phyloP scores from a whole-genome alignment of 2,888 invertebrate species.

The Andrena bicolor region DNA sequence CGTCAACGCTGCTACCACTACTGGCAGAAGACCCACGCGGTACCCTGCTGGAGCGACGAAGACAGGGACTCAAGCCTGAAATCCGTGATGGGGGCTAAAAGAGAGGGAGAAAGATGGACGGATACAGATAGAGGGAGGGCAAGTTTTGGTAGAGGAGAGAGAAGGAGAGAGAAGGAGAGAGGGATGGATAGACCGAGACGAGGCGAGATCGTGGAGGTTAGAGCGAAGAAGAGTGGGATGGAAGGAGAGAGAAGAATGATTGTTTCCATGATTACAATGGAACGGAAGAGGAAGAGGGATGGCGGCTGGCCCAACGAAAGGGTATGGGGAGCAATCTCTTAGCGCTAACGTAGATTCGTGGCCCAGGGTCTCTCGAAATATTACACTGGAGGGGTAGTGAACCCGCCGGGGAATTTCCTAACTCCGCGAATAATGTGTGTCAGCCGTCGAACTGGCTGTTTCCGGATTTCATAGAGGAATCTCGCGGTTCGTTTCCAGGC shows the following conservation, averaged over 20 bases:
- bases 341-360: constrained; percentile 83
- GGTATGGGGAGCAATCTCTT: constrained; percentile 83
- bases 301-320: constrained; percentile 69
- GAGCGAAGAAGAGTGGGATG: constrained; percentile 64
- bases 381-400: constrained; percentile 76
- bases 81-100: constrained; percentile 54
- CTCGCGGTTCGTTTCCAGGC: constrained; percentile 49
- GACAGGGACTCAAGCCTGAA: constrained; percentile 56
- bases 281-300: constrained; percentile 75
- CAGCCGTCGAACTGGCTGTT: constrained; percentile 65
- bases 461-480: constrained; percentile 50
- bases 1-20: constrained; percentile 4
- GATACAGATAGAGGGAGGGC: constrained; percentile 44
- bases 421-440: constrained; percentile 74
- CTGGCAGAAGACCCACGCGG: constrained; percentile 37
- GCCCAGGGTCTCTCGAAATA: constrained; percentile 82
- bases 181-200: constrained; percentile 23
- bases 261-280: constrained; percentile 84
- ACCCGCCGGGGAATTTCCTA: constrained; percentile 73
- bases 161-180: constrained; percentile 18
- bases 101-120: constrained; percentile 66
- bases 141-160: constrained; percentile 44
- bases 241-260: constrained; percentile 82
- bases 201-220: constrained; percentile 50
- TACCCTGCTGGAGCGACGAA: constrained; percentile 60